Conservation (phyloP, 2,113 vertebrate species). For the Bolborhynchus lineola region DNA sequence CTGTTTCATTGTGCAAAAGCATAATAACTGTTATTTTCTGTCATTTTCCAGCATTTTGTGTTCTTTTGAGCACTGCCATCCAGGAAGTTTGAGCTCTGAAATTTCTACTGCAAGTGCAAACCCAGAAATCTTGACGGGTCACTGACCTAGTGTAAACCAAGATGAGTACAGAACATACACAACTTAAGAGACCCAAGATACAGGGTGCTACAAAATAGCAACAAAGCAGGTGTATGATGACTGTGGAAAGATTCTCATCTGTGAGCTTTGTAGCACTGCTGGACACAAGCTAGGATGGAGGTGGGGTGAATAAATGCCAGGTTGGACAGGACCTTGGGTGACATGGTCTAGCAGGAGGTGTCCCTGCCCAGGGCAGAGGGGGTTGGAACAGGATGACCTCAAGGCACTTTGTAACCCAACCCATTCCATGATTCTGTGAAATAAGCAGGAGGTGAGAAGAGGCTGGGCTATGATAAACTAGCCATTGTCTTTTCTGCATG, state of each 20-base stretch:
- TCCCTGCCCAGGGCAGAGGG: background rate
- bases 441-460: background rate
- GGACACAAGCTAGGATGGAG: background rate
- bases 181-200: background rate
- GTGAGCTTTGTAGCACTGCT: background rate
- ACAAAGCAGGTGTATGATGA: rapidly evolving
- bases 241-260: background rate
- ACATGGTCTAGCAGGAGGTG: background rate
- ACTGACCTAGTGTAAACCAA: background rate
- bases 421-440: background rate
- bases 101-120: background rate
- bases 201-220: background rate
- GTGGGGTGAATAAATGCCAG: rapidly evolving
- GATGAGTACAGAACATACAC: background rate
- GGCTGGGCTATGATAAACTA: background rate
- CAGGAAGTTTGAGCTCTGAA: background rate
- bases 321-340: background rate
- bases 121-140: background rate
- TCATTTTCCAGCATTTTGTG: background rate
- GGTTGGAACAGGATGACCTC: background rate
- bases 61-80: background rate
- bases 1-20: background rate
- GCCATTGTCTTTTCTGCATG: background rate
- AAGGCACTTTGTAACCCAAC: background rate
- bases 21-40: background rate